Conservation (phyloP, 2,888 invertebrate genomes). For the Gymnosoma rotundatum region DNA sequence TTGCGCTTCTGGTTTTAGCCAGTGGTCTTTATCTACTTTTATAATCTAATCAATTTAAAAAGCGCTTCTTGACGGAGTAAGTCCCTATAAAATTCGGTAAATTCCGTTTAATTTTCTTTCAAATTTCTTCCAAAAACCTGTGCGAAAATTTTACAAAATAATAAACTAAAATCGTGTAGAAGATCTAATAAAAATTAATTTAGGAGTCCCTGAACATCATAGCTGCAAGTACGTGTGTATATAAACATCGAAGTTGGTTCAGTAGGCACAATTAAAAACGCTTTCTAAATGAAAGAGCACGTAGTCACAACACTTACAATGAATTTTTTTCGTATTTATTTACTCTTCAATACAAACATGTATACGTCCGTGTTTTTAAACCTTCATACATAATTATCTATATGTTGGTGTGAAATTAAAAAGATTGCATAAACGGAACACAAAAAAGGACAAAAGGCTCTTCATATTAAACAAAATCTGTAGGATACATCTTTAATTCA, state of each 20-base stretch:
- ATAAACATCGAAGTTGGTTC: slow-evolving; percentile 48
- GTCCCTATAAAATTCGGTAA: too few species aligned
- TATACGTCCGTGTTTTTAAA: slow-evolving; percentile 17
- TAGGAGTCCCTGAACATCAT: slow-evolving; percentile 20
- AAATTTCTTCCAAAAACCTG: too few species aligned
- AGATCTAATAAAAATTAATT: neutral
- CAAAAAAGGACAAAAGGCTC: slow-evolving; percentile 35
- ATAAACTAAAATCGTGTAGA: neutral
- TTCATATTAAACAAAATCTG: slow-evolving; percentile 46
- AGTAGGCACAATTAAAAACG: slow-evolving; percentile 70
- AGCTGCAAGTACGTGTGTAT: neutral
- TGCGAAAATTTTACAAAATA: too few species aligned
- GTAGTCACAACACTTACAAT: slow-evolving; percentile 67
- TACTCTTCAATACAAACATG: slow-evolving; percentile 32
- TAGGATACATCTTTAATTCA: slow-evolving; percentile 51
- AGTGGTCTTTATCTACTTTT: too few species aligned
- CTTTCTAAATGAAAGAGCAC: slow-evolving; percentile 69
- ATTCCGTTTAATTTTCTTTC: too few species aligned
- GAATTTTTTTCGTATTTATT: slow-evolving; percentile 56
- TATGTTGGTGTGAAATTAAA: neutral
- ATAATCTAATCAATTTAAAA: too few species aligned
- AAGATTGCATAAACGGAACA: slow-evolving; percentile 16
- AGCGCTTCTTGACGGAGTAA: too few species aligned
- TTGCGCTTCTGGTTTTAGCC: too few species aligned
- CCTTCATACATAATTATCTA: neutral